A percentile compares a stretch with the other conserved stretches of the same genome.
These are phyloP conservation scores for Labrus mixtus DNA, from an alignment of 2,113 vertebrate genomes.

Conservation along the genomic window DNA sequence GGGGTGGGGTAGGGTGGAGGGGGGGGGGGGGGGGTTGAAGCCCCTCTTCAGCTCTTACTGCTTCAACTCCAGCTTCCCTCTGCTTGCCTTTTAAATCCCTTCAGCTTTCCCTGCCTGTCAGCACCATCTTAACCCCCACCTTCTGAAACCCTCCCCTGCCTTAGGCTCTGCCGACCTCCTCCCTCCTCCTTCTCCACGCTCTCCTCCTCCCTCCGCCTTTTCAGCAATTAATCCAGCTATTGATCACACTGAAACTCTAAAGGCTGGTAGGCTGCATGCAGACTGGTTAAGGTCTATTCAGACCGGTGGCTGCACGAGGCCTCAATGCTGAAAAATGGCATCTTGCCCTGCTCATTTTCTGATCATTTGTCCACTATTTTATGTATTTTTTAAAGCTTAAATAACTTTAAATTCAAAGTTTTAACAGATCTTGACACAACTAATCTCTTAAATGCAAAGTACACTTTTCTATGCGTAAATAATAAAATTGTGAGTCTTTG, in stretches of 20 bases:
- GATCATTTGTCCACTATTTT: neutral
- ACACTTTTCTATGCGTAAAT: neutral
- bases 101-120: constrained; percentile 82
- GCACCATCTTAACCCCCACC: constrained; percentile 80
- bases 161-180: constrained; percentile 70
- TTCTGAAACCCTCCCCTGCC: constrained; percentile 78
- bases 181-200: constrained; percentile 39
- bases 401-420: neutral
- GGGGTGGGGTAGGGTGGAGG: constrained; percentile 72
- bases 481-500: neutral
- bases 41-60: constrained; percentile 63
- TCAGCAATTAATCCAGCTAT: constrained; percentile 86
- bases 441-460: neutral
- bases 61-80: constrained; percentile 64
- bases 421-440: neutral
- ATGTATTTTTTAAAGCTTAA: neutral
- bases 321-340: constrained; percentile 18
- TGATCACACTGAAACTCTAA: constrained; percentile 81
- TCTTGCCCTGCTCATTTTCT: neutral
- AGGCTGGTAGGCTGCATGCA: constrained; percentile 67
- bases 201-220: constrained; percentile 59
- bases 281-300: constrained; percentile 57
- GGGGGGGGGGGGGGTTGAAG: constrained; percentile 53
- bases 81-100: constrained; percentile 83
- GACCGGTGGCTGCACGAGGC: constrained; percentile 35